A percentile compares a stretch with the other conserved stretches of the same genome.
phyloP scores from a whole-genome alignment of 2,113 vertebrate genomes.

The Propithecus coquereli region DNA sequence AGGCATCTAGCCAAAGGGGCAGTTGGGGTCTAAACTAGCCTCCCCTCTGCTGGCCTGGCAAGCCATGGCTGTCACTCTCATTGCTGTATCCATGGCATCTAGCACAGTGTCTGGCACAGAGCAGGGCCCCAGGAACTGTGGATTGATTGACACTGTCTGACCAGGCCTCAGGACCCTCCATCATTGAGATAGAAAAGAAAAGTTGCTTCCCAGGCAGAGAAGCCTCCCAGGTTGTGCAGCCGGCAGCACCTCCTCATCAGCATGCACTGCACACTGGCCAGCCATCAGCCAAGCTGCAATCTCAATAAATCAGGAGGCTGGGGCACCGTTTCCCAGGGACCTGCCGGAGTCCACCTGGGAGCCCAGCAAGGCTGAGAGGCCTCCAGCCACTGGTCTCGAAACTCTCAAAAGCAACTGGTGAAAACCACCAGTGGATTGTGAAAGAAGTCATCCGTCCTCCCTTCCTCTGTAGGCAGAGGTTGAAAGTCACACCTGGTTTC shows the following conservation, averaged over 20 bases:
- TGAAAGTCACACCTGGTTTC: background rate
- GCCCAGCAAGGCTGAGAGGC: background rate
- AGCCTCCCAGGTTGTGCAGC: background rate
- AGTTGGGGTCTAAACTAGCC: background rate
- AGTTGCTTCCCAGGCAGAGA: background rate
- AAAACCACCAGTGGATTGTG: background rate
- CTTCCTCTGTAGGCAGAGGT: background rate
- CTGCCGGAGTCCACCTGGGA: background rate
- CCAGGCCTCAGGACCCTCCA: background rate
- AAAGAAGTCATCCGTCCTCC: background rate
- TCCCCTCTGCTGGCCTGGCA: background rate
- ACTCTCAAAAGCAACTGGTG: background rate
- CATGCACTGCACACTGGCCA: background rate
- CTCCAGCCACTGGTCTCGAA: rapidly evolving
- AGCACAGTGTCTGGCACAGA: background rate
- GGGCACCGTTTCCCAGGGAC: background rate
- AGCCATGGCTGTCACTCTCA: rapidly evolving
- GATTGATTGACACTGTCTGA: background rate
- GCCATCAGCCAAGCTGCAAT: background rate
- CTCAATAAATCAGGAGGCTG: constrained; percentile 2
- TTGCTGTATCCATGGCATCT: background rate
- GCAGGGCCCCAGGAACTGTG: background rate
- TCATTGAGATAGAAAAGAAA: background rate
- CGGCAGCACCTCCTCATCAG: background rate
- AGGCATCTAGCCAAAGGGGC: background rate